Evolutionary conservation across 2,797 vertebrate genomes (phyloP), one percentile per base, ranked within the genome.

Genomic region (Chelon auratus): DNA sequence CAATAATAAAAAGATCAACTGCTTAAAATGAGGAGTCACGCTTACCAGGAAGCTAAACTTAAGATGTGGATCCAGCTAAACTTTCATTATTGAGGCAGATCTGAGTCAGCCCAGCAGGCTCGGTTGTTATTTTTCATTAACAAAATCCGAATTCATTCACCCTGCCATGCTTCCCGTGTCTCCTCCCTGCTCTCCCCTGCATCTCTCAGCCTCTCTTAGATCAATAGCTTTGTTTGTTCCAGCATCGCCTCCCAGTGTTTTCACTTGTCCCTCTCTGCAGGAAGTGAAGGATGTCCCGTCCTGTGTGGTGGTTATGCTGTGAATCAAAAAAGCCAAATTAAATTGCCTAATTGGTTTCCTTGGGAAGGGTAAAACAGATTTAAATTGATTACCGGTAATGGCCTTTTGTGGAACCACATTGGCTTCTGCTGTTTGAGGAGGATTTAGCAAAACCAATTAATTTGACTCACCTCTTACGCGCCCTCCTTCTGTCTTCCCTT

Each of bases 361-460:
- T 91, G 91, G 90, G 92, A 93, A 91, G 89, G 87, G 90, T 91
- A 88, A 93, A 93, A 91, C 90, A 90, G 91, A 94, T 94, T 92
- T 92, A 89, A 94, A 94, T 94, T 92, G 93, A 94, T 94, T 92
- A 91, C 88, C 83, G 75, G 88, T 93, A 94, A 93, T 92, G 91
- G 91, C 90, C 88, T 93, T 92, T 93, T 92, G 91, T 93, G 83
- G 86, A 86, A 86, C 78, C 87, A 85, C 83, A 84, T 82, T 87
- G 90, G 88, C 87, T 91, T 91, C 81, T 89, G 85, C 87, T 91
- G 89, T 94, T 92, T 89, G 89, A 91, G 84, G 78, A 90, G 87
- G 92, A 92, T 94, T 94, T 91, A 93, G 92, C 91, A 91, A 94
- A 93, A 91, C 91, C 89, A 93, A 94, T 93, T 93, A 90, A 94